phyloP scores from a whole-genome alignment of 2,113 vertebrate species.

The Anseranas semipalmata region DNA sequence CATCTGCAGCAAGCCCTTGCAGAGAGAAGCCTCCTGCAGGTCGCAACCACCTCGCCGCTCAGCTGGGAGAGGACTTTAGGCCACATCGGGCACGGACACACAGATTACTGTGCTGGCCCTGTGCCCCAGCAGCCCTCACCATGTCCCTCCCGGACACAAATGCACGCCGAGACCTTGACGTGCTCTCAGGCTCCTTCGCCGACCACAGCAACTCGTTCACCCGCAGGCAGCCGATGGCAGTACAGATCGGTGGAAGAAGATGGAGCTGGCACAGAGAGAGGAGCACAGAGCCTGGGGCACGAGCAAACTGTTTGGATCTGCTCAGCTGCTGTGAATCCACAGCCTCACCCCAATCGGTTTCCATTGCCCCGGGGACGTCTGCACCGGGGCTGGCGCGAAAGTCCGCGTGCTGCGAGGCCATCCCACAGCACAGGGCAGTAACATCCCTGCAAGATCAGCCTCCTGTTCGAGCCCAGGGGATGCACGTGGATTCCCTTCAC shows the following conservation, averaged over 20 bases:
- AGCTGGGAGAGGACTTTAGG: background rate
- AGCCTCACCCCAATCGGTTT: background rate
- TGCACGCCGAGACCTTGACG: background rate
- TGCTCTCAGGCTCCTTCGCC: background rate
- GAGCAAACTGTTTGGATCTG: background rate
- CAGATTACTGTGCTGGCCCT: background rate
- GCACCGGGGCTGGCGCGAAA: background rate
- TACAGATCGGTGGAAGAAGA: background rate
- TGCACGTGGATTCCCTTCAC: accelerated
- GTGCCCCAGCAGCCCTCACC: background rate
- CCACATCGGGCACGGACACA: accelerated
- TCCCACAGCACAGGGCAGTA: accelerated
- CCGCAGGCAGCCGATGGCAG: background rate
- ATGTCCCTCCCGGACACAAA: background rate
- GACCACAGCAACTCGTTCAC: background rate
- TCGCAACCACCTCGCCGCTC: background rate
- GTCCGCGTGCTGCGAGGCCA: accelerated
- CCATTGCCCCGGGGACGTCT: background rate
- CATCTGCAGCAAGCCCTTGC: background rate
- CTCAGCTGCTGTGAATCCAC: background rate
- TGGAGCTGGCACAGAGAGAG: background rate
- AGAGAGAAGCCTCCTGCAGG: background rate
- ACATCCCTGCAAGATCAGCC: background rate
- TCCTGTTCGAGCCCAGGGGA: background rate
- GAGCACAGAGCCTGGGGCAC: background rate